phyloP scores from a whole-genome alignment of 2,113 vertebrate species.

The Stegostoma tigrinum region DNA sequence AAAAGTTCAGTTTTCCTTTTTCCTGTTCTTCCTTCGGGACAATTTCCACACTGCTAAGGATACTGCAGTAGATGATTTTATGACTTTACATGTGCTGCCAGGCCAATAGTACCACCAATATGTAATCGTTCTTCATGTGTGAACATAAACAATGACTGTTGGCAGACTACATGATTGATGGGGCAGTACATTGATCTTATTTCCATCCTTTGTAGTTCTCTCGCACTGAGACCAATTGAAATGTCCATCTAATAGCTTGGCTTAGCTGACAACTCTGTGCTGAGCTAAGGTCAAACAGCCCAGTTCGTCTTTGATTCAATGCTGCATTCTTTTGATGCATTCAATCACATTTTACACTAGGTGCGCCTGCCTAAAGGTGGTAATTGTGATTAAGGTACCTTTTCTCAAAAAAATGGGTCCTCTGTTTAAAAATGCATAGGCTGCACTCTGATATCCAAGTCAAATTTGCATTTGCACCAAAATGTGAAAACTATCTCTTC shows the following conservation, averaged over 20 bases:
- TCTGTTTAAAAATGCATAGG: background rate
- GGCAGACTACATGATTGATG: background rate
- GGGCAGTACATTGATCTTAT: background rate
- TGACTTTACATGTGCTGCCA: background rate
- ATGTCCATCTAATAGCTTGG: background rate
- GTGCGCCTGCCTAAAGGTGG: background rate
- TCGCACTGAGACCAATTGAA: background rate
- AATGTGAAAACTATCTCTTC: background rate
- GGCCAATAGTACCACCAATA: background rate
- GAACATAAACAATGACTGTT: background rate
- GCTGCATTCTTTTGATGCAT: background rate
- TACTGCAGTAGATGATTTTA: background rate
- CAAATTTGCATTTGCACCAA: background rate
- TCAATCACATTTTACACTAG: background rate
- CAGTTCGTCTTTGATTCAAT: background rate
- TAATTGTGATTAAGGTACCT: too few relatives aligned
- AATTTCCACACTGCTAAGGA: background rate
- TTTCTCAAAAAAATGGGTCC: background rate
- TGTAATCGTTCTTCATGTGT: slow-evolving; percentile 17
- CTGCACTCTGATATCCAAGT: background rate
- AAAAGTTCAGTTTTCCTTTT: slow-evolving; percentile 18
- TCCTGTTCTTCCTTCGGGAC: background rate
- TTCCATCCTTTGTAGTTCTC: background rate
- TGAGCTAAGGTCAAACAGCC: background rate
- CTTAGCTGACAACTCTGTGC: background rate